Conservation (phyloP, 2,888 invertebrate genomes). For the Caradrina clavipalpis region DNA sequence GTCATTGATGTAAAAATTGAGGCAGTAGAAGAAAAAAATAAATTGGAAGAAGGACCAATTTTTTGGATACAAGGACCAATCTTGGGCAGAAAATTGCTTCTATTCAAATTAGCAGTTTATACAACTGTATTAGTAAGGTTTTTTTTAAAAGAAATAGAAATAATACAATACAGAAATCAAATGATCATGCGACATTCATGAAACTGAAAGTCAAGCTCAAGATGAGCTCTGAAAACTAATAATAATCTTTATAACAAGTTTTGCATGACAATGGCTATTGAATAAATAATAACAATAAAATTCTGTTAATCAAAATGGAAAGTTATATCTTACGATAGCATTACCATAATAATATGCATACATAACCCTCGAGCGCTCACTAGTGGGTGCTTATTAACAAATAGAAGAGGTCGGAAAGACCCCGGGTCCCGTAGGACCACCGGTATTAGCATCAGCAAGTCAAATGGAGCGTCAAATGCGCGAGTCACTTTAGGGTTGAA, state of each 20-base stretch:
- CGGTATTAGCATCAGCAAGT: constrained; percentile 86
- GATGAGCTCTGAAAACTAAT: constrained; percentile 1
- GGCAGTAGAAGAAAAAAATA: background rate
- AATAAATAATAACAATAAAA: constrained; percentile 59
- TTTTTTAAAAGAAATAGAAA: background rate
- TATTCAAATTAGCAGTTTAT: background rate
- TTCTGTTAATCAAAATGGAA: constrained; percentile 57
- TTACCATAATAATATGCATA: constrained; percentile 68
- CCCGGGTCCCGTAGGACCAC: constrained; percentile 77
- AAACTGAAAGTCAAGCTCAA: background rate
- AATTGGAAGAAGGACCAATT: background rate
- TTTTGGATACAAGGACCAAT: background rate
- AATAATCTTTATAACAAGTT: constrained; percentile 6
- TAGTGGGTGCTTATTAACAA: constrained; percentile 81
- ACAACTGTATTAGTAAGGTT: no score
- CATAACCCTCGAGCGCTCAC: constrained; percentile 57
- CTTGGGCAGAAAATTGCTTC: background rate
- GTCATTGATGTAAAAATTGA: constrained; percentile 16
- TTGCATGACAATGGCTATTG: constrained; percentile 53
- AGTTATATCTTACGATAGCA: constrained; percentile 61
- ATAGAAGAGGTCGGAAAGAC: constrained; percentile 76
- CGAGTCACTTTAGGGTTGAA: constrained; percentile 77
- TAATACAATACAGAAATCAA: constrained; percentile 2
- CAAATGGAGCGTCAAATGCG: constrained; percentile 77
- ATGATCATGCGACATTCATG: background rate